Evolutionary conservation across 2,797 vertebrate species (phyloP).

Genomic region (Tenualosa ilisha): DNA sequence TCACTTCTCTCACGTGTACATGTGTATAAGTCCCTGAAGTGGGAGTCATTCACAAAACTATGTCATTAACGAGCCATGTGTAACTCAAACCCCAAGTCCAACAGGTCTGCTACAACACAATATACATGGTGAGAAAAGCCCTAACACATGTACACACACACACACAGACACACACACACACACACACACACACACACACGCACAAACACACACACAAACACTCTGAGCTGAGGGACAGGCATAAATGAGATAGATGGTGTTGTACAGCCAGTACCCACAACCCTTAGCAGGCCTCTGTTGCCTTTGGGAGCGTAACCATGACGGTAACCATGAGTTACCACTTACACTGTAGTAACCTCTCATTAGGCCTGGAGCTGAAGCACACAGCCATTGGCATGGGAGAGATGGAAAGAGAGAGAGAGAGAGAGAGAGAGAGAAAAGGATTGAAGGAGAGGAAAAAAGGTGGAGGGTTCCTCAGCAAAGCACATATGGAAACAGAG

Average conservation of each 20-base stretch:
- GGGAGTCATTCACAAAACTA: background rate
- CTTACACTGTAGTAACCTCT: constrained; percentile 7
- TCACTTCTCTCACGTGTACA: background rate
- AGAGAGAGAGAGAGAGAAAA: background rate
- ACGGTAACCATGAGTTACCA: constrained; percentile 10
- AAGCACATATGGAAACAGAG: background rate
- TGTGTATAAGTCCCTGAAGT: background rate
- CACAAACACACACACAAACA: background rate
- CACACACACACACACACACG: background rate
- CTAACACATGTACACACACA: background rate
- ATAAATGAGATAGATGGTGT: constrained; percentile 1
- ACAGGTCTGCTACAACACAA: background rate
- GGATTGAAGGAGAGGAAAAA: background rate
- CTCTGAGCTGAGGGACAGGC: background rate
- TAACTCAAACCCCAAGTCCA: background rate
- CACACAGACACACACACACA: background rate
- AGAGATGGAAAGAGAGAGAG: background rate
- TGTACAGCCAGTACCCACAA: constrained; percentile 5
- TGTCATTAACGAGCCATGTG: background rate
- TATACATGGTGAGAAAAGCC: background rate
- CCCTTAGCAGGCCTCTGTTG: background rate
- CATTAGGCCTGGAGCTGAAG: background rate
- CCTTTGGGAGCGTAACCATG: background rate
- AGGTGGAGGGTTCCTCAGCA: background rate
- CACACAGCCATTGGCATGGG: background rate